These are phyloP conservation scores for Xenopus laevis DNA, from an alignment of 2,113 vertebrate species.

Conservation along the genomic window DNA sequence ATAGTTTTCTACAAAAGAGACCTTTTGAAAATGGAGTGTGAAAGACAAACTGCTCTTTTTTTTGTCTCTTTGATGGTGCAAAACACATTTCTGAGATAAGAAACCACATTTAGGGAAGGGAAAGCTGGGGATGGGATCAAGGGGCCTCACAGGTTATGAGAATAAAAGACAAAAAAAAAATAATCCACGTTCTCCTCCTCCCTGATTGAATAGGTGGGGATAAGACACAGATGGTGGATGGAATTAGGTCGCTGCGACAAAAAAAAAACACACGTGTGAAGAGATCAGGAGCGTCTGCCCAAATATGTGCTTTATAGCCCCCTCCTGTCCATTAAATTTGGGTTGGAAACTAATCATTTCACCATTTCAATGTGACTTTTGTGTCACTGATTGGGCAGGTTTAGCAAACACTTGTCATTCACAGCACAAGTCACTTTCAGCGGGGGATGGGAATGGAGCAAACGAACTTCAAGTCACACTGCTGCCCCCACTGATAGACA, in stretches of 20 bases:
- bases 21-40: constrained; percentile 52
- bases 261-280: constrained; percentile 5
- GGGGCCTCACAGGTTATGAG: not conserved
- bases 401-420: constrained; percentile 29
- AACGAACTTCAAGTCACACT: not conserved
- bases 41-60: constrained; percentile 50
- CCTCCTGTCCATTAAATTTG: not conserved
- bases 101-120: constrained; percentile 20
- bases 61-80: constrained; percentile 44
- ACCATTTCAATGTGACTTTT: constrained; percentile 18
- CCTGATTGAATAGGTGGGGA: constrained; percentile 13
- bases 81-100: constrained; percentile 42
- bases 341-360: constrained; percentile 18
- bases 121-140: constrained; percentile 22
- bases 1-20: constrained; percentile 52
- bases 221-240: not conserved
- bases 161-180: not conserved
- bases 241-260: not conserved
- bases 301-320: not conserved
- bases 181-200: not conserved
- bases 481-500: constrained; percentile 3
- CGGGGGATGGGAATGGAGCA: not conserved
- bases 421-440: constrained; percentile 2
- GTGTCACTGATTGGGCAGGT: constrained; percentile 5
- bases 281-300: not conserved